Percentiles rank a stretch among this genome's conserved stretches.
Evolutionary conservation across 2,888 invertebrate species (phyloP).

Genomic region (Nephrocerus scutellatus): DNA sequence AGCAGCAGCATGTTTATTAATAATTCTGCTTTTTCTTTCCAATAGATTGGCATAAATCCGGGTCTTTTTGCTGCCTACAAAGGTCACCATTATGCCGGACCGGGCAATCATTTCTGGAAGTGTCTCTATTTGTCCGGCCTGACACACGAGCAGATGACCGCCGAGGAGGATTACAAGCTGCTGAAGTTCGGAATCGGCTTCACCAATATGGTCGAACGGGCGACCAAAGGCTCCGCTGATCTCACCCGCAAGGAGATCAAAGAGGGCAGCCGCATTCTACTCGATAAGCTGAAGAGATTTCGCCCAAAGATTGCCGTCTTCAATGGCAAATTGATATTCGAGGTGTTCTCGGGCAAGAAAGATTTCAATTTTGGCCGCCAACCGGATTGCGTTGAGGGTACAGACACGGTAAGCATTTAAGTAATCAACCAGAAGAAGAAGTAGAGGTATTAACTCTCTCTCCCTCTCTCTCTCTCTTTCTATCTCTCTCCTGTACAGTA

Average conservation of each 20-base stretch:
- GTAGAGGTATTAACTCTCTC: background rate
- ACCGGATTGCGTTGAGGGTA: constrained; percentile 86
- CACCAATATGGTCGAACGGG: constrained; percentile 94
- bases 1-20: background rate
- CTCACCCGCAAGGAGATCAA: constrained; percentile 89
- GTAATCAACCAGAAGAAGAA: constrained; percentile 1
- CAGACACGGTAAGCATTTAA: constrained; percentile 72
- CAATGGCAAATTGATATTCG: constrained; percentile 98
- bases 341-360: constrained; percentile 94
- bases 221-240: constrained; percentile 94
- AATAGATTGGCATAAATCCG: constrained; percentile 95
- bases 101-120: constrained; percentile 99
- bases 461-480: too few species aligned
- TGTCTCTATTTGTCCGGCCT: constrained; percentile 90
- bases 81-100: constrained; percentile 97
- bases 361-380: constrained; percentile 96
- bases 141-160: constrained; percentile 90
- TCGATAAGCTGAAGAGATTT: constrained; percentile 85
- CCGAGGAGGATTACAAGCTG: constrained; percentile 91
- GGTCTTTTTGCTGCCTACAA: constrained; percentile 95
- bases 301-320: constrained; percentile 95
- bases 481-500: constrained; percentile 56
- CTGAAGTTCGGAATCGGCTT: constrained; percentile 93
- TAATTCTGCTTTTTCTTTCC: constrained; percentile 21
- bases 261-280: constrained; percentile 80